Evolutionary conservation across 2,113 vertebrate genomes (phyloP).

Genomic region (Gnathonemus echidnorhynchus): DNA sequence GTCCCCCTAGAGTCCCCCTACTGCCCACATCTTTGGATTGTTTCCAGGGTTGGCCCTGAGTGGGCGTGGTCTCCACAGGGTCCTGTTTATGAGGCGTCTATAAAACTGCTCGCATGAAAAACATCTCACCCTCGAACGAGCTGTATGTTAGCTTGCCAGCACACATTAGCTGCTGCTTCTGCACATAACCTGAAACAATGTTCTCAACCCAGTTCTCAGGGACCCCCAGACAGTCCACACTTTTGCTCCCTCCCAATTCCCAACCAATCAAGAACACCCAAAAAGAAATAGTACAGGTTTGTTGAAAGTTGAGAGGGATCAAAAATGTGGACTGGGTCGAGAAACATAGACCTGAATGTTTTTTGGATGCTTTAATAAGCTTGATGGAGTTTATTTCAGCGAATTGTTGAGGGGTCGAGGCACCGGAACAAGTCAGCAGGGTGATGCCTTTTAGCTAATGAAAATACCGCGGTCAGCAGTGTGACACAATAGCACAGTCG

Average conservation of each 20-base stretch:
- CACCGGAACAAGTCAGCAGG: background rate
- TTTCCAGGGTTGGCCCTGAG: background rate
- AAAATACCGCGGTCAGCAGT: background rate
- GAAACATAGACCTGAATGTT: background rate
- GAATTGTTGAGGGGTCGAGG: background rate
- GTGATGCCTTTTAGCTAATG: background rate
- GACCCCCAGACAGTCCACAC: background rate
- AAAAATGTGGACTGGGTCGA: background rate
- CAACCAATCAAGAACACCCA: background rate
- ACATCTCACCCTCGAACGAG: background rate
- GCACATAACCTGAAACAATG: background rate
- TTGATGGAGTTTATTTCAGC: background rate
- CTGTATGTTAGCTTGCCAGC: background rate
- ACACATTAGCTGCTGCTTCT: background rate
- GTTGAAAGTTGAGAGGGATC: background rate
- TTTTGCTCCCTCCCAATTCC: background rate
- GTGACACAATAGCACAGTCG: background rate
- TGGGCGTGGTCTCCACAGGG: background rate
- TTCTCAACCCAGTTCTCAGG: background rate
- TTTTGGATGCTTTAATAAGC: background rate
- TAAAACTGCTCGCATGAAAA: background rate
- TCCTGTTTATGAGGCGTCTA: background rate
- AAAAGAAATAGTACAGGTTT: background rate
- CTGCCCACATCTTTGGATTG: background rate
- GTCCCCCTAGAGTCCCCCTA: background rate